Percentiles rank a stretch among this genome's conserved stretches.
phyloP scores from a whole-genome alignment of 2,797 vertebrate genomes.

The Limnodromus scolopaceus region DNA sequence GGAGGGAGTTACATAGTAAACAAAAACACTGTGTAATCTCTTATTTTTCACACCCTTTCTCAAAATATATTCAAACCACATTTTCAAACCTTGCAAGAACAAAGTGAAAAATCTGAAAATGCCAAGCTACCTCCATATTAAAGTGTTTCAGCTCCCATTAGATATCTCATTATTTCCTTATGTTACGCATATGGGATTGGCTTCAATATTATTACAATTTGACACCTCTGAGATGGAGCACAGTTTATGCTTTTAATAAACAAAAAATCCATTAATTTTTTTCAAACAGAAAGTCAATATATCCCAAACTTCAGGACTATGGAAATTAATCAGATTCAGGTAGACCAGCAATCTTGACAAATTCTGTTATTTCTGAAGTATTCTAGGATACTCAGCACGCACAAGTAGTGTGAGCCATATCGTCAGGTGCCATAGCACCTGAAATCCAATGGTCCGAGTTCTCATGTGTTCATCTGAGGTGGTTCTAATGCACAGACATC shows the following conservation, averaged over 20 bases:
- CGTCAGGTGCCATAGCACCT: background rate
- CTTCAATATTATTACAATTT: constrained; percentile 43
- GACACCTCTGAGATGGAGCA: constrained; percentile 17
- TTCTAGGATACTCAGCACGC: background rate
- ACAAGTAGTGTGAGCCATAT: background rate
- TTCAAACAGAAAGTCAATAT: constrained; percentile 19
- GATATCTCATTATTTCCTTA: constrained; percentile 9
- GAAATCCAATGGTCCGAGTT: accelerated
- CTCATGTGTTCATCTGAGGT: background rate
- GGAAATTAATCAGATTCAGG: constrained; percentile 26
- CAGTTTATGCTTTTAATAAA: constrained; percentile 48
- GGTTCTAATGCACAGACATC: background rate
- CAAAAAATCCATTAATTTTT: constrained; percentile 16
- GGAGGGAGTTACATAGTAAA: constrained; percentile 16
- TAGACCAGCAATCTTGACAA: background rate
- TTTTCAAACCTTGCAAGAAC: constrained; percentile 53
- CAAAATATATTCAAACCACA: constrained; percentile 32
- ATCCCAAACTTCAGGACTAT: background rate
- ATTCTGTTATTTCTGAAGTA: background rate
- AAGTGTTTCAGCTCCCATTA: constrained; percentile 31
- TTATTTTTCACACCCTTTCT: constrained; percentile 39
- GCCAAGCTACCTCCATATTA: constrained; percentile 23
- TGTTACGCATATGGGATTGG: background rate
- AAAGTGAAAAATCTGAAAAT: constrained; percentile 48
- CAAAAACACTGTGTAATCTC: constrained; percentile 20